A percentile compares a stretch with the other conserved stretches of the same genome.
These are phyloP conservation scores for Camptogramma bilineatum DNA, from an alignment of 2,888 invertebrate species.

Conservation along the genomic window DNA sequence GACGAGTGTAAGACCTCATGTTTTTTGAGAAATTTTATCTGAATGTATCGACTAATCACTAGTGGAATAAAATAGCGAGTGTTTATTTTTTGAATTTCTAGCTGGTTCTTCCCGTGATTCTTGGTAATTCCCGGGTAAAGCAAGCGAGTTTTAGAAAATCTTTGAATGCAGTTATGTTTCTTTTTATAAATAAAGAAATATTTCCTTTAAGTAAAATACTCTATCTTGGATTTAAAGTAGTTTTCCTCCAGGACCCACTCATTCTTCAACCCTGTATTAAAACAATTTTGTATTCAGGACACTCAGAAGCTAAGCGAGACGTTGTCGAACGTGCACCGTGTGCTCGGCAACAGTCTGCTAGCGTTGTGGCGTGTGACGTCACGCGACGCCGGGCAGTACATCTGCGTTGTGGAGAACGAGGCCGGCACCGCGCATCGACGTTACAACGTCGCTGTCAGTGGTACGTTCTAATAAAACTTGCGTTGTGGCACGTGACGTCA, in stretches of 20 bases:
- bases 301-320: slow-evolving; percentile 60
- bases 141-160: too few species aligned
- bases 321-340: slow-evolving; percentile 62
- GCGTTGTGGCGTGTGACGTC: slow-evolving; percentile 73
- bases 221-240: too few species aligned
- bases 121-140: too few species aligned
- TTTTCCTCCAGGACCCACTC: not conserved
- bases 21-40: too few species aligned
- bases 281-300: slow-evolving; percentile 53
- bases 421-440: slow-evolving; percentile 76
- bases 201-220: too few species aligned
- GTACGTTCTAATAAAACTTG: slow-evolving; percentile 61
- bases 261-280: not conserved
- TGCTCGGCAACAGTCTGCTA: slow-evolving; percentile 68
- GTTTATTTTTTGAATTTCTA: too few species aligned
- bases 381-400: slow-evolving; percentile 84
- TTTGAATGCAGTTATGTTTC: too few species aligned
- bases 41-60: too few species aligned
- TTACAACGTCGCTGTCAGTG: slow-evolving; percentile 68
- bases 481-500: slow-evolving; percentile 71
- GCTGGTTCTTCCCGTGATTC: too few species aligned
- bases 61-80: too few species aligned
- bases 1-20: too few species aligned
- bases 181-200: too few species aligned
- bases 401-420: slow-evolving; percentile 84